These are phyloP conservation scores for Caenorhabditis wallacei DNA, from an alignment of 2,888 invertebrate genomes.

Conservation along the genomic window DNA sequence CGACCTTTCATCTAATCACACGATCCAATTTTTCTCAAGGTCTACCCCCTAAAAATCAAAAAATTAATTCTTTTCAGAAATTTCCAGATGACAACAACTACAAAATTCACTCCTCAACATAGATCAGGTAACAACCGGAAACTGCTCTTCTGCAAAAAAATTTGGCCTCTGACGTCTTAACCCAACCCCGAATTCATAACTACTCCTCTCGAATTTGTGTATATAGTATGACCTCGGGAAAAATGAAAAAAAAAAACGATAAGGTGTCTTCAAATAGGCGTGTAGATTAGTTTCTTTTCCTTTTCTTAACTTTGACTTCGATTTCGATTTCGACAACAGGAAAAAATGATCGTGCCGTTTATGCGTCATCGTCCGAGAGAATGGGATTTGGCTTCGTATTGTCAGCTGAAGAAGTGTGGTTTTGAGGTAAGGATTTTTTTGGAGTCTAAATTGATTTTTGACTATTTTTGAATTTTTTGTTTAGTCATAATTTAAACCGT, in stretches of 20 bases:
- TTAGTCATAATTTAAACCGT: too few relatives aligned
- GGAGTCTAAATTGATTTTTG: too few relatives aligned
- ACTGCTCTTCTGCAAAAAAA: background rate
- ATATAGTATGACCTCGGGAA: slow-evolving; percentile 37
- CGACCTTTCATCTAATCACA: background rate
- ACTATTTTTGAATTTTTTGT: too few relatives aligned
- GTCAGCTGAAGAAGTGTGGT: slow-evolving; percentile 8
- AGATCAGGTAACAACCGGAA: background rate
- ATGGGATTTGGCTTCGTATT: slow-evolving; percentile 19
- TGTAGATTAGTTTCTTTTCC: slow-evolving; percentile 24
- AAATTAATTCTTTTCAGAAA: too few relatives aligned
- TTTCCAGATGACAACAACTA: too few relatives aligned
- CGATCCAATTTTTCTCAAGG: background rate
- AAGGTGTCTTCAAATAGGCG: background rate
- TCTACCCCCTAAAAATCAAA: background rate
- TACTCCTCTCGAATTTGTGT: background rate
- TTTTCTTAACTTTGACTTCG: too few relatives aligned
- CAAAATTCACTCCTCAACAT: too few relatives aligned
- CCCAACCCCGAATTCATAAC: slow-evolving; percentile 13
- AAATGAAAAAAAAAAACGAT: background rate
- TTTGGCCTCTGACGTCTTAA: slow-evolving; percentile 33
- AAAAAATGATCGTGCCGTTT: slow-evolving; percentile 44
- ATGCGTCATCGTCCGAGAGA: slow-evolving; percentile 34
- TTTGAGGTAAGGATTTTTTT: slow-evolving; percentile 21
- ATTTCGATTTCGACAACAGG: background rate